Base-by-base conservation (phyloP, 2,113 vertebrate species). In the Danionella cerebrum region DNA sequence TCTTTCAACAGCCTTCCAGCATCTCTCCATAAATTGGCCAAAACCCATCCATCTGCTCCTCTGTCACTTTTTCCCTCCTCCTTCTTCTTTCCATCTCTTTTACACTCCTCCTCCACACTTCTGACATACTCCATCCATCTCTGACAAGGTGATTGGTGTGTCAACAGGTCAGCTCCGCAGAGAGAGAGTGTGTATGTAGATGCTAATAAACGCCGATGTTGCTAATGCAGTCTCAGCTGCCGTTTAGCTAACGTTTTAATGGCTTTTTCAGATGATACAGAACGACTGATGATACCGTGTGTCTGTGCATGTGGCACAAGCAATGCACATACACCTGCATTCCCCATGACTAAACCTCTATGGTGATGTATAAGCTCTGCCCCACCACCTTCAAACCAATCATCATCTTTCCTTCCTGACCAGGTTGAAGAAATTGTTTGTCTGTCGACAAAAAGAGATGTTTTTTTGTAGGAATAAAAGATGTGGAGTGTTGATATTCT, bases 321-420 rank as follows among this genome's bases (percentile, higher is more conserved):
- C n/a, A n/a, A n/a, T n/a, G n/a, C n/a, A 31, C 45, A 47, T 47
- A 79, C 82, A 86, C 79, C 84, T 86, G 85, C 70, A 74, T 78
- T 84, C 75, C 74, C 78, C 79, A 80, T 78, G 78, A 84, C 71
- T 82, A 76, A 53, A 67, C 72, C 48, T 83, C 80, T 76, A 76
- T 79, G 81, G 79, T 55, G 72, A 53, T 80, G 82, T 85, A 79
- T 78, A 63, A 76, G 45, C 51, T 52, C n/a, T 54, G 42, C 50
- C 66, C 45, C 70, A 72, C 79, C 75, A 82, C 76, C 73, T 77
- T 55, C 57, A 75, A 79, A 9, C 79, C 79, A 85, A 83, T 85
- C 80, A 82, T 75, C 79, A 77, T 80, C 76, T n/a, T n/a, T n/a
- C n/a, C n/a, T n/a, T n/a, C n/a, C n/a, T n/a, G n/a, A n/a, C n/a